A percentile compares a stretch with the other conserved stretches of the same genome.
phyloP scores from a whole-genome alignment of 2,113 vertebrate genomes.

The Sminthopsis crassicaudata region DNA sequence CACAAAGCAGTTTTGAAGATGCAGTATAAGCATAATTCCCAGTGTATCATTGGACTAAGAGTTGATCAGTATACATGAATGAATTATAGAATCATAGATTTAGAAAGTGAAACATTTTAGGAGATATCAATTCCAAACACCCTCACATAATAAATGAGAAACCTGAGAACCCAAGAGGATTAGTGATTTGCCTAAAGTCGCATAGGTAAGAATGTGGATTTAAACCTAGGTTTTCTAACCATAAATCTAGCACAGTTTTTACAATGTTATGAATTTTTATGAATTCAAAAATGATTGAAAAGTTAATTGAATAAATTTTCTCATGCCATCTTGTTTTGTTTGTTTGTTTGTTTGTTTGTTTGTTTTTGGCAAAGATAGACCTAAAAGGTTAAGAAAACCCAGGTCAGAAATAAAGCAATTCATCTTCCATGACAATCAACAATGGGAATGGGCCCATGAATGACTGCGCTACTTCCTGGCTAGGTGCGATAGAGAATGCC shows the following conservation, averaged over 20 bases:
- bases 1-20: conserved; percentile 14
- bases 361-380: not conserved
- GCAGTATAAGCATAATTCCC: conserved; percentile 5
- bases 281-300: not conserved
- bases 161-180: not conserved
- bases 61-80: not conserved
- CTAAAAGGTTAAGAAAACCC: not conserved
- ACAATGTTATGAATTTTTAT: not conserved
- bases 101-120: not conserved
- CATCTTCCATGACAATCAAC: not conserved
- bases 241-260: not conserved
- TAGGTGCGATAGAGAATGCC: not conserved
- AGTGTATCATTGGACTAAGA: not conserved
- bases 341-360: too few species aligned
- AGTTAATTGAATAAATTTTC: not conserved
- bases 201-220: not conserved
- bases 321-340: not conserved
- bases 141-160: not conserved
- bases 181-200: not conserved
- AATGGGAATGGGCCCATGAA: not conserved
- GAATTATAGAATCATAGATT: not conserved
- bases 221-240: not conserved
- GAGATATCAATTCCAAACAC: not conserved
- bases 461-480: not conserved
- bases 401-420: not conserved